phyloP scores from a whole-genome alignment of 2,888 invertebrate species.

The Vesta saturnalis region DNA sequence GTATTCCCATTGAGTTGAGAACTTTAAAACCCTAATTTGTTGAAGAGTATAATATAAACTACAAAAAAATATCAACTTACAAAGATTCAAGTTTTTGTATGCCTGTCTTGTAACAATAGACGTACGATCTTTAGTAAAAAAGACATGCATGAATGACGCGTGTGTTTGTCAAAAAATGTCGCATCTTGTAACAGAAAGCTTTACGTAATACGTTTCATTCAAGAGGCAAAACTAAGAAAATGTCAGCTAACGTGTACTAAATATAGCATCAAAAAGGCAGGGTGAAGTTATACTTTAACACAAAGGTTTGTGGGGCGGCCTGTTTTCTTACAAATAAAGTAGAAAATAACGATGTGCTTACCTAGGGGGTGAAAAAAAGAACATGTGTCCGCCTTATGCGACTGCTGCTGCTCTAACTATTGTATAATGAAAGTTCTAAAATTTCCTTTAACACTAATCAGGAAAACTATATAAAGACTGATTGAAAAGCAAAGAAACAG shows the following conservation, averaged over 20 bases:
- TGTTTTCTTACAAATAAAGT: slow-evolving; percentile 43
- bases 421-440: slow-evolving; percentile 4
- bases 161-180: slow-evolving; percentile 7
- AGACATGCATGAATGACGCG: background rate
- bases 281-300: slow-evolving; percentile 20
- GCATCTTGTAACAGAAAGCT: background rate
- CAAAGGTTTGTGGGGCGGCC: slow-evolving; percentile 37
- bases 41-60: background rate
- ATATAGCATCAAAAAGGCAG: slow-evolving; percentile 26
- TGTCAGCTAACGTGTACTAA: slow-evolving; percentile 2
- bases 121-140: background rate
- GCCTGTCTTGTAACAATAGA: background rate
- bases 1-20: background rate
- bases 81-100: background rate
- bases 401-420: background rate
- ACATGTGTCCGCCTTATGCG: slow-evolving; percentile 28
- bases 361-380: slow-evolving; percentile 29
- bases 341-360: slow-evolving; percentile 38
- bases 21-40: slow-evolving; percentile 1
- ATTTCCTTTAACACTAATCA: background rate
- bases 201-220: background rate
- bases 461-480: background rate
- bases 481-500: slow-evolving; percentile 11
- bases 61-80: background rate
- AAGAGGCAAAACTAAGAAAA: slow-evolving; percentile 7